Evolutionary conservation across 2,113 vertebrate genomes (phyloP).

Genomic region (Caranx ignobilis): DNA sequence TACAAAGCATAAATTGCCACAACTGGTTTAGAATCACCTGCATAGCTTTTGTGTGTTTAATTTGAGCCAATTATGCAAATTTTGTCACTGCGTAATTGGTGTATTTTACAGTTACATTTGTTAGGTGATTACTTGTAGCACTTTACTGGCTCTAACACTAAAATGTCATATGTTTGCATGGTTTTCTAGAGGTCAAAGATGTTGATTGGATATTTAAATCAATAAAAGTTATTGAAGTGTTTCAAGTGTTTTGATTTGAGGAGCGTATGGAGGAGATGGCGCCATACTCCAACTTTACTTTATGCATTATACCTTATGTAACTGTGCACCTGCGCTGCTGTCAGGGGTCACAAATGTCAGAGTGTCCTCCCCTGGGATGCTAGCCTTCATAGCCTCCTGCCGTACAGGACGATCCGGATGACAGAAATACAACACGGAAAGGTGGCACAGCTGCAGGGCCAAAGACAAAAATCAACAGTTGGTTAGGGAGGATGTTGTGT

Average conservation of each 20-base stretch:
- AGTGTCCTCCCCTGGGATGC: neutral
- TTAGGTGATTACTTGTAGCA: conserved; percentile 37
- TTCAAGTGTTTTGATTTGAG: neutral
- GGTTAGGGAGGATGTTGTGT: no score
- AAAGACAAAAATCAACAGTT: no score
- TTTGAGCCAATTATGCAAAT: neutral
- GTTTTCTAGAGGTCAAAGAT: conserved; percentile 24
- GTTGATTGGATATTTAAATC: conserved; percentile 29
- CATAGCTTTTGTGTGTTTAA: conserved; percentile 2
- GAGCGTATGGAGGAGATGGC: neutral
- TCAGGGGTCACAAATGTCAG: neutral
- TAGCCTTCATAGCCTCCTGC: neutral
- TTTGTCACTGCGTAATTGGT: neutral
- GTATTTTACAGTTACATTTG: neutral
- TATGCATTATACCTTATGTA: neutral
- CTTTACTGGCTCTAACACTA: conserved; percentile 42
- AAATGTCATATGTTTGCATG: conserved; percentile 28
- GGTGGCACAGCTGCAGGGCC: no score
- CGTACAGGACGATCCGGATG: neutral
- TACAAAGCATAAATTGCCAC: neutral
- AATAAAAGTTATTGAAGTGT: conserved; percentile 29
- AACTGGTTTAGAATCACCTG: neutral
- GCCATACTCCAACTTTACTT: neutral
- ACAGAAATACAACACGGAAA: neutral
- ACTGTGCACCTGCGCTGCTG: neutral